These are phyloP conservation scores for Frankliniella intonsa DNA, from an alignment of 2,888 invertebrate species.

Conservation along the genomic window DNA sequence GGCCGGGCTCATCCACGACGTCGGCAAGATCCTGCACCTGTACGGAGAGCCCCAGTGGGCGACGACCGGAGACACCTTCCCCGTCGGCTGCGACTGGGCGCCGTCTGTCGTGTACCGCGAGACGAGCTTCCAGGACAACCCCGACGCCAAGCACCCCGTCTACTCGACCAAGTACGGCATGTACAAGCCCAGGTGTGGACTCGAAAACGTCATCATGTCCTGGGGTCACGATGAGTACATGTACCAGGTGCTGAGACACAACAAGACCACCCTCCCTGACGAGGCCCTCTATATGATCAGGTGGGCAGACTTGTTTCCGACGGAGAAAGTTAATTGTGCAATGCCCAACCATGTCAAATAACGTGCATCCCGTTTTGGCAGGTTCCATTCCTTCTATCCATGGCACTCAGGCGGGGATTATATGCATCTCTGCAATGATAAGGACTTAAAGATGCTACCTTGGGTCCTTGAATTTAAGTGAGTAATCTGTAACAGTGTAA, in stretches of 20 bases:
- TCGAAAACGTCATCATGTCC: conserved; percentile 81
- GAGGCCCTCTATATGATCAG: conserved; percentile 82
- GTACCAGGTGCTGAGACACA: conserved; percentile 77
- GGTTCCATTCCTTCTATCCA: conserved; percentile 94
- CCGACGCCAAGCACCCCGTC: conserved; percentile 68
- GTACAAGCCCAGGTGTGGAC: conserved; percentile 80
- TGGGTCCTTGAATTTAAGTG: conserved; percentile 89
- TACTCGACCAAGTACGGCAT: conserved; percentile 86
- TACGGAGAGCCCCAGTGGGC: conserved; percentile 90
- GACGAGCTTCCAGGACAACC: conserved; percentile 78
- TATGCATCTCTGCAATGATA: conserved; percentile 65
- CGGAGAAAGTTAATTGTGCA: no score
- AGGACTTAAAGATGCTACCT: conserved; percentile 70
- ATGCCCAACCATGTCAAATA: no score
- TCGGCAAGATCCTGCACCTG: conserved; percentile 89
- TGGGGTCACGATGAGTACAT: conserved; percentile 98
- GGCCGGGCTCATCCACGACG: conserved; percentile 89
- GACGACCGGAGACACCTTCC: conserved; percentile 95
- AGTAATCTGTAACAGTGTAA: conserved; percentile 45
- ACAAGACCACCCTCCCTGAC: conserved; percentile 73
- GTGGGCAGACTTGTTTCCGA: conserved; percentile 37
- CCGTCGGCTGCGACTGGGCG: conserved; percentile 84
- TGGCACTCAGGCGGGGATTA: conserved; percentile 93
- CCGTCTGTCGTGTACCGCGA: conserved; percentile 82
- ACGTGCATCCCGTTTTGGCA: not conserved